Percentiles rank a stretch among this genome's conserved stretches.
Evolutionary conservation across 2,797 vertebrate species (phyloP).

Genomic region (Sebastes hubbsi): DNA sequence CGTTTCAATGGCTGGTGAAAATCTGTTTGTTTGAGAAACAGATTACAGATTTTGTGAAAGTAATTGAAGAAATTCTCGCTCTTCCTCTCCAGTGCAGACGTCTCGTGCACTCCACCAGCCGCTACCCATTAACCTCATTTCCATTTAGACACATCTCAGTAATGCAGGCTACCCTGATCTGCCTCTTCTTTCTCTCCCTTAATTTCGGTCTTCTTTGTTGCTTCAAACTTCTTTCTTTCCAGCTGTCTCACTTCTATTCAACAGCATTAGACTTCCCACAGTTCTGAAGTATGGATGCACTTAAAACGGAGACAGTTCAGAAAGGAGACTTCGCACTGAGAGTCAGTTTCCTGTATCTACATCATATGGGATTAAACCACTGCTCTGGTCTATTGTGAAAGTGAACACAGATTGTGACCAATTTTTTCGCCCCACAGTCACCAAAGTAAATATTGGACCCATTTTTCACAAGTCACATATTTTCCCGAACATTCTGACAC

Average conservation of each 20-base stretch:
- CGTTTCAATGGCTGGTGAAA: not conserved
- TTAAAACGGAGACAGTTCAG: not conserved
- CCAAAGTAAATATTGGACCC: no score
- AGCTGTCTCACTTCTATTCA: not conserved
- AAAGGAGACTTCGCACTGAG: no score
- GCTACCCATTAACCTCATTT: slow-evolving; percentile 46
- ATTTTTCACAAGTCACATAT: no score
- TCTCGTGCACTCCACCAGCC: slow-evolving; percentile 6
- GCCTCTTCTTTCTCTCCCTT: slow-evolving; percentile 5
- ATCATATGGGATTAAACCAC: no score
- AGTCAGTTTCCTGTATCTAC: no score
- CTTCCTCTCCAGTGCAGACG: slow-evolving; percentile 11
- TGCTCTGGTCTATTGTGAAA: no score
- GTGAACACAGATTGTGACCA: no score
- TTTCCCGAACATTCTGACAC: no score
- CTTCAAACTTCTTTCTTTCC: not conserved
- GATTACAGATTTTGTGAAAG: slow-evolving; percentile 24
- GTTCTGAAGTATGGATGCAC: not conserved
- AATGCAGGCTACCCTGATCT: not conserved
- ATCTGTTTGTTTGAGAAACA: slow-evolving; percentile 34
- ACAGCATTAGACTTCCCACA: not conserved
- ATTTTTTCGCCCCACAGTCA: no score
- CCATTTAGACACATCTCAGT: slow-evolving; percentile 42
- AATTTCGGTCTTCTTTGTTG: slow-evolving; percentile 1
- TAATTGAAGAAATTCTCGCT: slow-evolving; percentile 30